phyloP scores from a whole-genome alignment of 2,888 invertebrate genomes.

The Syrphus vitripennis region DNA sequence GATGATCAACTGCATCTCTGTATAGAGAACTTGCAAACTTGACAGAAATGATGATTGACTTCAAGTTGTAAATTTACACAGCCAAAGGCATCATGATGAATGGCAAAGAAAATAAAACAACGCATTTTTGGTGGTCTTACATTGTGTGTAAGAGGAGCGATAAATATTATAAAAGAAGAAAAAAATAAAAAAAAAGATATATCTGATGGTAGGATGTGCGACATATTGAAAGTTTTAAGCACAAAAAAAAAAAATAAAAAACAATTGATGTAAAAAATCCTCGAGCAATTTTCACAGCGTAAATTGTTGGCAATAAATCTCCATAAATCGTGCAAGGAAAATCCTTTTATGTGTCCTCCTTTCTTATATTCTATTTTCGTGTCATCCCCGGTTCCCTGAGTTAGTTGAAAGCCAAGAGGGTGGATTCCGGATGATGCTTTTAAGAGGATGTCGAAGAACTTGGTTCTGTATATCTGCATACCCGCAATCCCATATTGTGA shows the following conservation, averaged over 20 bases:
- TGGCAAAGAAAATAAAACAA: conserved; percentile 38
- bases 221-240: conserved; percentile 54
- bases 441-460: not conserved
- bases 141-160: not conserved
- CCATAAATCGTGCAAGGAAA: conserved; percentile 66
- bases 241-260: not conserved
- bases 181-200: not conserved
- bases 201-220: conserved; percentile 17
- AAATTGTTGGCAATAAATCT: conserved; percentile 70
- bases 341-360: conserved; percentile 51
- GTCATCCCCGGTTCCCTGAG: not conserved
- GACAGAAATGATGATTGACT: conserved; percentile 57
- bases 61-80: conserved; percentile 18
- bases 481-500: not conserved
- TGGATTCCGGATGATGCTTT: not conserved
- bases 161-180: not conserved
- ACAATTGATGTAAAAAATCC: conserved; percentile 34
- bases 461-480: not conserved
- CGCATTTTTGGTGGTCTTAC: conserved; percentile 19
- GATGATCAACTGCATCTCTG: conserved; percentile 38
- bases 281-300: conserved; percentile 61
- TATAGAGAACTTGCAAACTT: conserved; percentile 44
- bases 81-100: conserved; percentile 10
- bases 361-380: conserved; percentile 46
- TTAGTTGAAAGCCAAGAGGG: not conserved